phyloP scores from a whole-genome alignment of 2,888 invertebrate species.

The Hypomecis punctinalis region DNA sequence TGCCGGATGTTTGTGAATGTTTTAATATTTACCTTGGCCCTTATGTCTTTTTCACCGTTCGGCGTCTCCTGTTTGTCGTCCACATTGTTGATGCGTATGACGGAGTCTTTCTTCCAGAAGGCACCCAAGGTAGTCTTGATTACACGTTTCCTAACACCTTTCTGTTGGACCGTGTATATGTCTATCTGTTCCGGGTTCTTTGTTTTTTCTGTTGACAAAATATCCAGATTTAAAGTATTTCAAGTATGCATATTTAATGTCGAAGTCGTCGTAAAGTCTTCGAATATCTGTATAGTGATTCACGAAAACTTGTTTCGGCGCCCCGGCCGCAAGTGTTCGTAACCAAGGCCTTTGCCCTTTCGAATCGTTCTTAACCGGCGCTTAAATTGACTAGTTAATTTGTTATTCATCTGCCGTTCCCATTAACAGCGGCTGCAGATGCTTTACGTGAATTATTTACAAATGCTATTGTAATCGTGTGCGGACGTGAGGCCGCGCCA shows the following conservation, averaged over 20 bases:
- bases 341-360: conserved; percentile 54
- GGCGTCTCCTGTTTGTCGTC: conserved; percentile 89
- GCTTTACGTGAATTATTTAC: conserved; percentile 68
- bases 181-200: conserved; percentile 89
- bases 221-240: conserved; percentile 25
- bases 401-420: conserved; percentile 55
- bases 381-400: conserved; percentile 50
- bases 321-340: conserved; percentile 33
- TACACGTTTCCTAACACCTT: conserved; percentile 86
- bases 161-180: conserved; percentile 87
- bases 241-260: neutral
- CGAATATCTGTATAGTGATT: conserved; percentile 34
- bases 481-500: conserved; percentile 62
- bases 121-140: conserved; percentile 86
- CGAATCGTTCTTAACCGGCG: conserved; percentile 45
- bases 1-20: conserved; percentile 1
- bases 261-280: conserved; percentile 30
- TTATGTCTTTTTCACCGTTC: conserved; percentile 88
- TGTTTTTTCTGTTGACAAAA: conserved; percentile 87
- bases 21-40: conserved; percentile 84
- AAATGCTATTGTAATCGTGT: conserved; percentile 64
- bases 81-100: conserved; percentile 89
- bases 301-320: conserved; percentile 40
- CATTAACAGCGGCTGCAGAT: conserved; percentile 50
- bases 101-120: conserved; percentile 89